A percentile compares a stretch with the other conserved stretches of the same genome.
Conservation (phyloP, 2,113 vertebrate species). For the Gavia stellata region DNA sequence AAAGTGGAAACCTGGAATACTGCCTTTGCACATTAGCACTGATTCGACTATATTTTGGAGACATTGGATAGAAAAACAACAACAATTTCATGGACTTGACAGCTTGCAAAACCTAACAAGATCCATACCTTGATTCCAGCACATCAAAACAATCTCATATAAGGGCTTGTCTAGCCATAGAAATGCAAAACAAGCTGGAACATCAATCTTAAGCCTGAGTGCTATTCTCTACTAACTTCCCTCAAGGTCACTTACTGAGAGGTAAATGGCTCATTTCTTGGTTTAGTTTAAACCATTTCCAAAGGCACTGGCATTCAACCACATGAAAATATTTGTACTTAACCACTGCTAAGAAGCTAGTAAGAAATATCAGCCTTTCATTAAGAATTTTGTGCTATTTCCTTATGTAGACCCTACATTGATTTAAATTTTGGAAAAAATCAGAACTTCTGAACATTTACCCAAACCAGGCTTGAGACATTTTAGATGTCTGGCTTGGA, state of each 20-base stretch:
- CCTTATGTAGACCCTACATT: fast-evolving
- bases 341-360: neutral
- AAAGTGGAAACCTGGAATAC: neutral
- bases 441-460: neutral
- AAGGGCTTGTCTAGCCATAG: neutral
- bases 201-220: neutral
- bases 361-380: neutral
- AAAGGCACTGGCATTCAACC: neutral
- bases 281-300: neutral
- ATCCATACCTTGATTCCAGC: neutral
- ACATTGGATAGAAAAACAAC: neutral
- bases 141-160: neutral
- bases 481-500: neutral
- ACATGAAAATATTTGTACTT: neutral
- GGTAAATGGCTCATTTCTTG: neutral
- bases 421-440: neutral
- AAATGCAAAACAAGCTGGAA: neutral
- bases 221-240: neutral
- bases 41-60: neutral
- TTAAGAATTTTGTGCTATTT: neutral
- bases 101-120: neutral
- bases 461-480: neutral
- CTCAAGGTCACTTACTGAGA: neutral
- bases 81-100: neutral
- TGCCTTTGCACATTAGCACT: neutral